Base-by-base conservation (phyloP, 2,888 invertebrate species). In the Aphidius colemani region DNA sequence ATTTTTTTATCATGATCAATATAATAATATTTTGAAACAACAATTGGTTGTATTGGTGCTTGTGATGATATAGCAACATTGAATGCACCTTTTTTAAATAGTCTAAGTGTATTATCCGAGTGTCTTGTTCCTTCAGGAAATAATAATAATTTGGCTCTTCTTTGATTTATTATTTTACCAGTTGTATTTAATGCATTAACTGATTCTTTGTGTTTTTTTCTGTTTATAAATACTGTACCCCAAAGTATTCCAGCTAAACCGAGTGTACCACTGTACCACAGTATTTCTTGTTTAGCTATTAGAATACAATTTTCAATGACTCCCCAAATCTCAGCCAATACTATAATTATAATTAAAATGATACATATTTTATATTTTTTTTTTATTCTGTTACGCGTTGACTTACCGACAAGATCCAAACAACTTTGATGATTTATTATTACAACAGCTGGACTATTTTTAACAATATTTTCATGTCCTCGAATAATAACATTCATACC, bases 31-130 rank as follows among this genome's bases (percentile, higher is more conserved):
- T 90, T 87, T 7, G 94, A 95, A 65, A 95, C 89, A 39, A 95
- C 93, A 1, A 96, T 89, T 0, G 97, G 96, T 76, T 95, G 91
- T 67, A 97, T 90, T 6, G 95, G 94, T 66, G 93, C 89, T 76
- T 89, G 88, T 6, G 93, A 91, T 70, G 90, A 88, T 68, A 96
- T 85, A 0, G 98, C 97, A 69, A 97, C 89, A 83, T 96, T 95
- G 84, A 98, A 98, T 5, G 95, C 96, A 7, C 97, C 97, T 81
- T 97, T 98, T 79, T 98, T 96, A 83, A 98, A 96, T 2, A 95
- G 94, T 72, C 96, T 83, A 74, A 98, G 83, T 40, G 87, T 87
- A 43, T 89, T 90, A 5, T 87, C 88, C n/a, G 87, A 86, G 77
- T 91, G 90, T 67, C 98, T 85, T 7, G 96, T 96, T 11, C 97